phyloP scores from a whole-genome alignment of 2,113 vertebrate species.

The Microcebus murinus region DNA sequence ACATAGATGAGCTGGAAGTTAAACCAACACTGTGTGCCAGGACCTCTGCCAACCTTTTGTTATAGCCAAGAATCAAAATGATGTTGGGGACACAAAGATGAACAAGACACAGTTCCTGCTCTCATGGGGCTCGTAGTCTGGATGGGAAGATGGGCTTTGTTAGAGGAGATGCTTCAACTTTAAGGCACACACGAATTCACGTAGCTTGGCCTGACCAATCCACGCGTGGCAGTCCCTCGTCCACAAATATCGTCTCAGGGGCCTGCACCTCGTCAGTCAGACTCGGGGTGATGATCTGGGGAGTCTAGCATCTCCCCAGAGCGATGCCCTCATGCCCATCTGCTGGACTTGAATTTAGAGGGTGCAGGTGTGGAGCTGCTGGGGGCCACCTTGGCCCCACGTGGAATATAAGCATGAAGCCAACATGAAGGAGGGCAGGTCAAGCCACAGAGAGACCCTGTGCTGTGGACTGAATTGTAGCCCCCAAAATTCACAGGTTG shows the following conservation, averaged over 20 bases:
- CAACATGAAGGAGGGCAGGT: background rate
- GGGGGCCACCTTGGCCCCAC: background rate
- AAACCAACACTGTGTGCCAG: background rate
- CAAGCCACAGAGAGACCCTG: background rate
- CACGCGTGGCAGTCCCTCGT: background rate
- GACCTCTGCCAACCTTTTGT: too few species aligned
- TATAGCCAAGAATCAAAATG: background rate
- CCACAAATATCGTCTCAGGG: background rate
- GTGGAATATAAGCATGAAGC: background rate
- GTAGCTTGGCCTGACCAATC: background rate
- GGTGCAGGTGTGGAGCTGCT: background rate
- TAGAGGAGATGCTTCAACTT: accelerated
- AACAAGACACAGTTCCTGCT: background rate
- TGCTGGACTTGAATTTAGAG: background rate
- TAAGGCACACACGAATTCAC: too few species aligned
- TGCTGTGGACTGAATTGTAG: background rate
- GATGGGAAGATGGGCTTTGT: background rate
- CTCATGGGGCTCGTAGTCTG: background rate
- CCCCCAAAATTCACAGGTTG: too few species aligned
- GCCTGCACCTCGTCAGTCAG: background rate
- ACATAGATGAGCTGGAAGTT: background rate
- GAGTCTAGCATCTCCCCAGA: too few species aligned
- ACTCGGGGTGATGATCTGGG: background rate
- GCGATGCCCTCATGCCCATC: too few species aligned
- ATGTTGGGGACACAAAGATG: background rate